Conservation (phyloP, 2,113 vertebrate genomes). For the Callochromis pleurospilus region DNA sequence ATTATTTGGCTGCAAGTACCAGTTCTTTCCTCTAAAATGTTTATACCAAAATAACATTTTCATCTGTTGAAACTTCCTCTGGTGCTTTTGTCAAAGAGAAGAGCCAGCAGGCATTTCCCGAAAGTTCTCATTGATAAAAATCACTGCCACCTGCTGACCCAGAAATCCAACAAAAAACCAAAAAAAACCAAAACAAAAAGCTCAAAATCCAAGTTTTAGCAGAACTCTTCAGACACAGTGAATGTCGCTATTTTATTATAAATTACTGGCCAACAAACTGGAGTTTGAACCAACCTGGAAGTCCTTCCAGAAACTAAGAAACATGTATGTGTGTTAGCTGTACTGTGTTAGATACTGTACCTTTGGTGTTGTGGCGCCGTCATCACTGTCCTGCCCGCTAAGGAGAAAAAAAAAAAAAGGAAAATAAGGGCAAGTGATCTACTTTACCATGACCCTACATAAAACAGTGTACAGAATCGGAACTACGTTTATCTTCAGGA, state of each 20-base stretch:
- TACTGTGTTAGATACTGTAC: slow-evolving; percentile 48
- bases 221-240: neutral
- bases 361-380: slow-evolving; percentile 72
- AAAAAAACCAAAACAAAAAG: neutral
- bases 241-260: neutral
- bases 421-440: neutral
- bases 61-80: neutral
- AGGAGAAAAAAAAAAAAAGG: neutral
- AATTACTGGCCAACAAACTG: neutral
- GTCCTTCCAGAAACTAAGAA: neutral
- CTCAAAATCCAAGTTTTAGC: neutral
- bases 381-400: slow-evolving; percentile 80
- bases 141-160: neutral
- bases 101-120: neutral
- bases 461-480: neutral
- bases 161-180: neutral
- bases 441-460: neutral
- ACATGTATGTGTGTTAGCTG: neutral
- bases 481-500: neutral
- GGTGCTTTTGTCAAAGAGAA: neutral
- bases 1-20: neutral
- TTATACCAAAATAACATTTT: neutral
- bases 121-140: neutral
- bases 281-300: neutral
- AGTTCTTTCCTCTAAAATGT: neutral